Conservation (phyloP, 2,797 vertebrate species). For the Cottoperca gobio region DNA sequence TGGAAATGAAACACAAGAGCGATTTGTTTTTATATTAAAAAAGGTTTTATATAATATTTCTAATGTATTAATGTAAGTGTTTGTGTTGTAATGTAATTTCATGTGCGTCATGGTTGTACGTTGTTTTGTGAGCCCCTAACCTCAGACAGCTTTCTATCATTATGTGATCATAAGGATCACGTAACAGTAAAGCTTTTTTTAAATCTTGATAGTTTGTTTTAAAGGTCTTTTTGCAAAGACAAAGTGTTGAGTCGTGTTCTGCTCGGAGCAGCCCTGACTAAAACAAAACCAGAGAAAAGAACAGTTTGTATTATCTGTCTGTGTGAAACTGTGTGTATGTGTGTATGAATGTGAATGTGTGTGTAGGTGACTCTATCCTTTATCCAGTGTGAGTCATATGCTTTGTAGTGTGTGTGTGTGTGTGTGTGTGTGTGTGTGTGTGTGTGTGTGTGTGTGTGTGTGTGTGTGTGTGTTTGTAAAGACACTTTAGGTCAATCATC, state of each 20-base stretch:
- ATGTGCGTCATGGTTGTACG: no score
- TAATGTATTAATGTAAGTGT: no score
- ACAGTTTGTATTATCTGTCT: conserved; percentile 9
- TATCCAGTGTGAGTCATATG: conserved; percentile 24
- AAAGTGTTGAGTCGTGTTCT: conserved; percentile 7
- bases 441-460: neutral
- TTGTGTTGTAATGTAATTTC: no score
- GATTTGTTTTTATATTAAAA: no score
- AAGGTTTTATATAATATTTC: no score
- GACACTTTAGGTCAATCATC: conserved; percentile 37
- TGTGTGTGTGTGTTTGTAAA: conserved; percentile 8
- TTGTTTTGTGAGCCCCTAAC: no score
- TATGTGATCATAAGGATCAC: no score
- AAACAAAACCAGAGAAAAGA: conserved; percentile 17
- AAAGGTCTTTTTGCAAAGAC: neutral
- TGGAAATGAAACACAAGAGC: neutral
- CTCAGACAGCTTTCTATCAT: no score
- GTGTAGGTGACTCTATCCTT: conserved; percentile 24
- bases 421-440: neutral
- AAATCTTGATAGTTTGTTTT: neutral
- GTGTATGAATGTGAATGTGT: conserved; percentile 4
- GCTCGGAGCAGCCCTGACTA: neutral
- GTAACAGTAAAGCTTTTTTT: no score
- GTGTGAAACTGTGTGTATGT: neutral
- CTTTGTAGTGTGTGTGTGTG: neutral